Evolutionary conservation across 2,113 vertebrate species (phyloP), one percentile per base, ranked within the genome.

Genomic region (Hippocampus barbouri): DNA sequence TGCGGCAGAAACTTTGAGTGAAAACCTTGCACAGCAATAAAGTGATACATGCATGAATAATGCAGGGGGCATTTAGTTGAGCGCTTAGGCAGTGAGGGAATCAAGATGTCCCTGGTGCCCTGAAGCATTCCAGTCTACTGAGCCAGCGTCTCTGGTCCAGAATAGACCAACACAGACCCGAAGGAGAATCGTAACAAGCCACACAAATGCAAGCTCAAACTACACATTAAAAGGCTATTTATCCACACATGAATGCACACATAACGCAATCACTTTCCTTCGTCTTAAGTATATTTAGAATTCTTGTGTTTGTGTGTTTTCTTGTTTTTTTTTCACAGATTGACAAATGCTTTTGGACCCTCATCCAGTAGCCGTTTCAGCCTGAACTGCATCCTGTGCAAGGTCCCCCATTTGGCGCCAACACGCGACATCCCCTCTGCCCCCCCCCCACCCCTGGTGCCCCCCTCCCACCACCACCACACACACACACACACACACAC

Each of bases 11-110:
- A 86, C 83, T 88, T 88, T 74, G 85, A 89, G 79, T 83, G 84
- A 89, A 90, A 87, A 85, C 89, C 89, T 89, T 89, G 85, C 87
- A 79, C 84, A 87, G 89, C 89, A 91, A 91, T 89, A 91, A 89
- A 88, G 86, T 86, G 88, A 91, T 89, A 91, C 88, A 88, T 83
- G 88, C 82, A 88, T 92, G 90, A 91, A 92, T 90, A 91, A 92
- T 92, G 85, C 77, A 92, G 88, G 71, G 34, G 88, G 87, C 84
- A 82, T 91, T 91, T 91, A 91, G 89, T 88, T 91, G 84, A 82
- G 85, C 84, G 87, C 88, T 90, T 86, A 88, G 83, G 79, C 87
- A 88, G 77, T 79, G 72, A 71, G 86, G 83, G 86, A 89, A 90
- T 88, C 89, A 90, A 66, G 83, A 82, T 89, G 88, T 89, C 87